phyloP scores from a whole-genome alignment of 2,888 invertebrate species.

The Cephus nigrinus region DNA sequence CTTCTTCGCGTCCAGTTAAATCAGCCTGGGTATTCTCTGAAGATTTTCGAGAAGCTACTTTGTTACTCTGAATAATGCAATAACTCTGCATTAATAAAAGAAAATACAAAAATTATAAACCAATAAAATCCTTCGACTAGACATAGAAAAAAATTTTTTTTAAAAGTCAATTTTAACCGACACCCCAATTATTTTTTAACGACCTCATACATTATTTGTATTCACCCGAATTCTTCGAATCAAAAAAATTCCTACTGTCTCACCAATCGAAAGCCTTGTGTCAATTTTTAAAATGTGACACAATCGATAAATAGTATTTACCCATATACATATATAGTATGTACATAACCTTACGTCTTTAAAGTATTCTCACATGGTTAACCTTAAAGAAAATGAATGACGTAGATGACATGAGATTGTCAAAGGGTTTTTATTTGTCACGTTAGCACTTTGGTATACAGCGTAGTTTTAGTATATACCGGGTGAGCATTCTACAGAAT shows the following conservation, averaged over 20 bases:
- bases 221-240: too few species aligned
- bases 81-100: neutral
- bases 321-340: neutral
- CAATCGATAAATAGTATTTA: neutral
- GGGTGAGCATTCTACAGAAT: constrained; percentile 10
- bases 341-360: neutral
- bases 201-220: too few species aligned
- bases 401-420: neutral
- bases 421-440: neutral
- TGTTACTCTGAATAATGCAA: neutral
- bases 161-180: too few species aligned
- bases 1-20: constrained; percentile 45
- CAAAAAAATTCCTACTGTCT: too few species aligned
- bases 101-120: neutral
- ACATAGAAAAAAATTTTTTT: too few species aligned
- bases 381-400: neutral
- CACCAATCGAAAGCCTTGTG: too few species aligned
- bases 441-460: neutral
- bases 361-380: neutral
- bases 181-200: too few species aligned
- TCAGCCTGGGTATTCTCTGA: neutral
- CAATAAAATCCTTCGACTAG: neutral
- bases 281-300: too few species aligned
- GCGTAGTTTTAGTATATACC: neutral
- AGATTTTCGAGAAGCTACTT: neutral